Percentiles rank a stretch among this genome's conserved stretches.
Conservation (phyloP, 2,797 vertebrate genomes). For the Garrulus glandarius region DNA sequence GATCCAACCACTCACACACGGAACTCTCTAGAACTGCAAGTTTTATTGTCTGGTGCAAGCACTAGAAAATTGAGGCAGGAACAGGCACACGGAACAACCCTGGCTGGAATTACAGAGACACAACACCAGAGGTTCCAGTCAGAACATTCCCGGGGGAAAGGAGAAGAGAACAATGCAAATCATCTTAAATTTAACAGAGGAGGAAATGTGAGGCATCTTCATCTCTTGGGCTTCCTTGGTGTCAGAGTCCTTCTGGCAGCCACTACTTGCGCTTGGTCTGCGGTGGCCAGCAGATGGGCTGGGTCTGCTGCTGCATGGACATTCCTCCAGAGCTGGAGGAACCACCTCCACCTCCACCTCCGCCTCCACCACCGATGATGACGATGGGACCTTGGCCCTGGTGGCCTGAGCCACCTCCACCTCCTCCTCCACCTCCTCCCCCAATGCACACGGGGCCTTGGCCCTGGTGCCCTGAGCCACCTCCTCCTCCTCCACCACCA, state of each 20-base stretch:
- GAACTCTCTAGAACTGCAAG: neutral
- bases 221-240: neutral
- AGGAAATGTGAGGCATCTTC: neutral
- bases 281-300: slow-evolving; percentile 7
- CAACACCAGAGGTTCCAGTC: neutral
- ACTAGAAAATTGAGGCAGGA: neutral
- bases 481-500: accelerated
- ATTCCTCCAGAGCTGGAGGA: neutral
- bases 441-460: neutral
- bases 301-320: slow-evolving; percentile 32
- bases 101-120: neutral
- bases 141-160: neutral
- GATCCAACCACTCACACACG: neutral
- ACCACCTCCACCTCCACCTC: neutral
- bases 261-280: slow-evolving; percentile 24
- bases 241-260: neutral
- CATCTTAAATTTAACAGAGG: neutral
- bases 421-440: neutral
- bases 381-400: neutral
- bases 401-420: neutral
- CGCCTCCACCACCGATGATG: accelerated
- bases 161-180: neutral
- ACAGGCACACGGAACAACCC: neutral
- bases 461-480: neutral
- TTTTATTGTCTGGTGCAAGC: slow-evolving; percentile 36